A percentile compares a stretch with the other conserved stretches of the same genome.
Conservation (phyloP, 2,797 vertebrate genomes). For the Poecilia wingei region DNA sequence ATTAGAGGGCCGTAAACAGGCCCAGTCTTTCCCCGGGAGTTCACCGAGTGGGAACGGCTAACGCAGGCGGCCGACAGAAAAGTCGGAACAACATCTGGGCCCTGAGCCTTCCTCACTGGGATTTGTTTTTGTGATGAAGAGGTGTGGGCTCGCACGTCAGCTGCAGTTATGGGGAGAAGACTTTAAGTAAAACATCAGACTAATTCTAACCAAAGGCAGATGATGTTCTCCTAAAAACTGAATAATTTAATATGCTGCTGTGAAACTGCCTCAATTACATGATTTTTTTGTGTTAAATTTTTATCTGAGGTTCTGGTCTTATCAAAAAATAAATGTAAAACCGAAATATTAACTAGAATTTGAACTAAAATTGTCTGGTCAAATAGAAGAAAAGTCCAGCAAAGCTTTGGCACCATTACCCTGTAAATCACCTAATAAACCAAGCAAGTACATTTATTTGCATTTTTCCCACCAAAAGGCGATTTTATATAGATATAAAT, state of each 20-base stretch:
- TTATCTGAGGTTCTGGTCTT: neutral
- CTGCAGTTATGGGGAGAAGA: neutral
- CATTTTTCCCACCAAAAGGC: neutral
- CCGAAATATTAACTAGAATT: neutral
- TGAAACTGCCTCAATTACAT: neutral
- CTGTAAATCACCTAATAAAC: neutral
- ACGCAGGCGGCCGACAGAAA: constrained; percentile 57
- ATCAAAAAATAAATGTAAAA: neutral
- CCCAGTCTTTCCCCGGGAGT: constrained; percentile 36
- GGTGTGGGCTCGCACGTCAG: constrained; percentile 18
- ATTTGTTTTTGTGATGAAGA: constrained; percentile 26
- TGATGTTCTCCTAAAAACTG: neutral
- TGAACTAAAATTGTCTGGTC: neutral
- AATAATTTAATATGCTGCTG: constrained; percentile 2
- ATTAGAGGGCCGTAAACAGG: constrained; percentile 75
- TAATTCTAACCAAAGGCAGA: neutral
- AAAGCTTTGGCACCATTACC: neutral
- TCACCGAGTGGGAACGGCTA: constrained; percentile 60
- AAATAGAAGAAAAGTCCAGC: neutral
- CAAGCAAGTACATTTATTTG: neutral
- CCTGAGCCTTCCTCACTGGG: constrained; percentile 59
- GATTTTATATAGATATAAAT: neutral
- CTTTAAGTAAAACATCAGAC: constrained; percentile 3
- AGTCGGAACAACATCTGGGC: constrained; percentile 69
- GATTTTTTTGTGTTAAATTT: constrained; percentile 6